Evolutionary conservation across 2,888 invertebrate genomes (phyloP), one percentile per base, ranked within the genome.

Genomic region (Cotesia congregata): DNA sequence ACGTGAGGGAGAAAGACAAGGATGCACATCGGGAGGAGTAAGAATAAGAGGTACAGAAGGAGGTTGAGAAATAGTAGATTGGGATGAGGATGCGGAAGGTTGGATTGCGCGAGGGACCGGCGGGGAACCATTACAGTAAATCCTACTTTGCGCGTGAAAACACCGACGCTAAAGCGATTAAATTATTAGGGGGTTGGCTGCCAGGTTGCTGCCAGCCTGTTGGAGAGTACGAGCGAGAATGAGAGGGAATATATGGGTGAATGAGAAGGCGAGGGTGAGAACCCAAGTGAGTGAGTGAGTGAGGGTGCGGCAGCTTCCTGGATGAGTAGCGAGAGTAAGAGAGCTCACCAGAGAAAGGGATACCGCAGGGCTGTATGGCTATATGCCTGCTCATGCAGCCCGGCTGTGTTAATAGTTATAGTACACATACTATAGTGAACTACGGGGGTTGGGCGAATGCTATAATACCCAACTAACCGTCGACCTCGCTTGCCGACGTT

Each of bases 101-200:
- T 68, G 77, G 72, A 77, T 68, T 74, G 75, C 72, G 74, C 65
- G 70, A 41, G 70, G 72, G 76, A 65, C 30, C 17, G 17, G 72
- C 17, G 61, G 40, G 62, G 82, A 81, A 80, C 82, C 83, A 83
- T 83, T 83, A 83, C 83, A 82, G 83, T 83, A 83, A 83, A 83
- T 83, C 83, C 82, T 83, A 82, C 82, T 83, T 83, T 83, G 83
- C 83, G 82, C 83, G 83, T 81, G 83, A 83, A 83, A 83, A 83
- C 83, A 83, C 83, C 81, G 83, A 82, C 82, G 82, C 82, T 83
- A 83, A 83, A 83, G 83, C 83, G 83, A 83, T 83, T 83, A 83
- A 83, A 83, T 83, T 83, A 83, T 83, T 82, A 83, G 81, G 80
- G 82, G 81, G 82, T 79, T 79, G 77, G 80, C 75, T 78, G 82